Conservation (phyloP, 2,888 invertebrate genomes). For the Exocentrus adspersus region DNA sequence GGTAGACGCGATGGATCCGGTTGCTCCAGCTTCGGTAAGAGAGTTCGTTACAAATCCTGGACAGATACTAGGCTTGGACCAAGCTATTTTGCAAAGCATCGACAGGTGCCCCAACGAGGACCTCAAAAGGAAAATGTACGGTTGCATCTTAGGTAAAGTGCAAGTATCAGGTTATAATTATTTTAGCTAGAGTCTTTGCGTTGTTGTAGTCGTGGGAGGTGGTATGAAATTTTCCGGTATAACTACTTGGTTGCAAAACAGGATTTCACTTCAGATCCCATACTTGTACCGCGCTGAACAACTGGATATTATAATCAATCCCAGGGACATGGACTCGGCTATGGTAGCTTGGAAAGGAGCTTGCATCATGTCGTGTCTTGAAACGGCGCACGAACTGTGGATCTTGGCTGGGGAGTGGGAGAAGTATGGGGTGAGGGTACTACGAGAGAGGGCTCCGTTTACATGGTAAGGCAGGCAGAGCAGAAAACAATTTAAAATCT, state of each 20-base stretch:
- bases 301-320: conserved; percentile 88
- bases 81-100: conserved; percentile 91
- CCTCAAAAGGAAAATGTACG: conserved; percentile 92
- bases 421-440: conserved; percentile 82
- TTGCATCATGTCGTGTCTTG: conserved; percentile 90
- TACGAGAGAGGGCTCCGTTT: conserved; percentile 92
- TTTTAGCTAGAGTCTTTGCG: neutral
- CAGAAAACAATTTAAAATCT: too few relatives aligned
- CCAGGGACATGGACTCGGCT: conserved; percentile 91
- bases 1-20: conserved; percentile 71
- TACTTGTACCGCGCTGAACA: conserved; percentile 81
- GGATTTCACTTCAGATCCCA: conserved; percentile 85
- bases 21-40: conserved; percentile 62
- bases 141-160: conserved; percentile 73
- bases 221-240: conserved; percentile 85
- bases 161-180: neutral
- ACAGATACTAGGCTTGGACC: conserved; percentile 87
- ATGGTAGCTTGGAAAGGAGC: conserved; percentile 96
- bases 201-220: conserved; percentile 79
- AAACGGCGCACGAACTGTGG: conserved; percentile 94
- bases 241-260: conserved; percentile 87
- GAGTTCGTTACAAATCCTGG: conserved; percentile 79
- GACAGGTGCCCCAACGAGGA: conserved; percentile 81
- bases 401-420: conserved; percentile 88
- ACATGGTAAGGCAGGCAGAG: too few relatives aligned